Conservation (phyloP, 1,140 invertebrate genomes). For the Procambarus clarkii region DNA sequence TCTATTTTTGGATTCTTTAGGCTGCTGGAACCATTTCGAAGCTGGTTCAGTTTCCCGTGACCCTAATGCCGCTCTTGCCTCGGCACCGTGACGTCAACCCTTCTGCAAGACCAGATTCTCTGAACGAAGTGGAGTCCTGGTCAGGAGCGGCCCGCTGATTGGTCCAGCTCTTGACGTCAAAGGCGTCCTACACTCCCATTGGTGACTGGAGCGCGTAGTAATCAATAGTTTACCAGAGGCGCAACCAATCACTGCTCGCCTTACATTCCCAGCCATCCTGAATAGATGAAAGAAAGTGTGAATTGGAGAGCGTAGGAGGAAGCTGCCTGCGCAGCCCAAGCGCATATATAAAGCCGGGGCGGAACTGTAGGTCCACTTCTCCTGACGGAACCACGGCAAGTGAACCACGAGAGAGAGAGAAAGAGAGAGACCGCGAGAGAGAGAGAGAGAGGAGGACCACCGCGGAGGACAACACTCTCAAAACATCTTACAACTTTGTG, state of each 20-base stretch:
- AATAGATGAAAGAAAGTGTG: slow-evolving; percentile 67
- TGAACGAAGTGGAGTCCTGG: slow-evolving; percentile 59
- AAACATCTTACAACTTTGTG: not conserved
- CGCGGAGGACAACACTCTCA: not conserved
- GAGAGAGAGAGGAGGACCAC: not conserved
- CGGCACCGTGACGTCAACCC: slow-evolving; percentile 51
- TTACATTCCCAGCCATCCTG: slow-evolving; percentile 50
- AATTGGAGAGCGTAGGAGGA: slow-evolving; percentile 60
- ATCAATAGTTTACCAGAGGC: slow-evolving; percentile 48
- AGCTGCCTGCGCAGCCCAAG: slow-evolving; percentile 37
- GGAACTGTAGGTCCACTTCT: not conserved
- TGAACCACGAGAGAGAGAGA: not conserved
- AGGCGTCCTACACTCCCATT: slow-evolving; percentile 38
- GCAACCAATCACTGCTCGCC: slow-evolving; percentile 25
- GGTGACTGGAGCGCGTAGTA: slow-evolving; percentile 28
- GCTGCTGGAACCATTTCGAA: slow-evolving; percentile 40
- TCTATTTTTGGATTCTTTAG: not conserved
- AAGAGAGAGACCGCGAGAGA: not conserved
- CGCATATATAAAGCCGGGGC: slow-evolving; percentile 34
- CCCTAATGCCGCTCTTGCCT: slow-evolving; percentile 48
- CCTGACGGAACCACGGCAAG: not conserved
- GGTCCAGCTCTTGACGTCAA: slow-evolving; percentile 40
- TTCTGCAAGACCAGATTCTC: slow-evolving; percentile 59
- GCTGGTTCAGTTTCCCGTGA: slow-evolving; percentile 58
- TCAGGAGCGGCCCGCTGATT: slow-evolving; percentile 36